Evolutionary conservation across 2,113 vertebrate genomes (phyloP).

Genomic region (Oreochromis niloticus): DNA sequence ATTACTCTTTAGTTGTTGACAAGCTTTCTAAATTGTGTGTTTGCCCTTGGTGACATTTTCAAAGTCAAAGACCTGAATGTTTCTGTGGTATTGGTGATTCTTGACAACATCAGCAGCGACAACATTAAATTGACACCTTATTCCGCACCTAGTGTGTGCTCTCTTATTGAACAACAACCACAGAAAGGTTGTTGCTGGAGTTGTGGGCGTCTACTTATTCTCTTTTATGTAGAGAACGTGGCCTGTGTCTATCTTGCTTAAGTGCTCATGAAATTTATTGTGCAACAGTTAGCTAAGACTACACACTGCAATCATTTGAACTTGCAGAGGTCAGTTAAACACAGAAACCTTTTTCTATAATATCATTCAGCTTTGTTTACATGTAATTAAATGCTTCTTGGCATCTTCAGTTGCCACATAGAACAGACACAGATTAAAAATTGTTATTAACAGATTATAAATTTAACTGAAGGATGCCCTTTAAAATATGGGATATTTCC

Average conservation of each 20-base stretch:
- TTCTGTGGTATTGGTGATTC: background rate
- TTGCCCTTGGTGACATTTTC: background rate
- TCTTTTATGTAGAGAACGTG: background rate
- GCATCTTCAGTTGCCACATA: background rate
- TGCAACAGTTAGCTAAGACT: background rate
- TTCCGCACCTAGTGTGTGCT: background rate
- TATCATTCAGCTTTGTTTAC: background rate
- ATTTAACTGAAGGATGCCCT: background rate
- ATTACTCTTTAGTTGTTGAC: background rate
- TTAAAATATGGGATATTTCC: background rate
- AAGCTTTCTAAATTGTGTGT: conserved; percentile 3
- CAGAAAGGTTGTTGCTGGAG: background rate
- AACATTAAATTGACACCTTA: background rate
- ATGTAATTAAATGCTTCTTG: background rate
- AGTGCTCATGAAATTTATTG: background rate
- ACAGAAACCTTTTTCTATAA: background rate
- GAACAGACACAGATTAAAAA: background rate
- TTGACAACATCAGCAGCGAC: background rate
- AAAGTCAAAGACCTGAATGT: background rate
- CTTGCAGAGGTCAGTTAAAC: background rate
- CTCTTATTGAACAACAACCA: background rate
- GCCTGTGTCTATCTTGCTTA: background rate
- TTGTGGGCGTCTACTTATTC: background rate
- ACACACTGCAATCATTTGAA: background rate
- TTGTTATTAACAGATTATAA: background rate